A percentile compares a stretch with the other conserved stretches of the same genome.
These are phyloP conservation scores for Lethenteron reissneri DNA, from an alignment of 2,113 vertebrate genomes.

Conservation along the genomic window DNA sequence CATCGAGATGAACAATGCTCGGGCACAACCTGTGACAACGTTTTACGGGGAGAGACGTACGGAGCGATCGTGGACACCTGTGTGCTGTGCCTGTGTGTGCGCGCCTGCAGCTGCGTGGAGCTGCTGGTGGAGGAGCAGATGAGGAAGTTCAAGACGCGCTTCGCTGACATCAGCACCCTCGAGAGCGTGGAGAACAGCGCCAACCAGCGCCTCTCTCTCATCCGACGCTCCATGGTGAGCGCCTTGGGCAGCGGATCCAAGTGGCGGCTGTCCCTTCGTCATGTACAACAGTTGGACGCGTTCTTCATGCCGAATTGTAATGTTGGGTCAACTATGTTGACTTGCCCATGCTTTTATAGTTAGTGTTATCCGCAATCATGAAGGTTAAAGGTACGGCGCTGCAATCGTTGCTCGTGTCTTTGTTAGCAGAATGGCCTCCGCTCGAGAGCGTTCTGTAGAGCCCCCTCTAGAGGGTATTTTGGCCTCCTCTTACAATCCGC, in stretches of 20 bases:
- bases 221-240: conserved; percentile 84
- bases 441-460: no score
- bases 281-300: neutral
- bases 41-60: no score
- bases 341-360: neutral
- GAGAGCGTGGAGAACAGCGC: conserved; percentile 95
- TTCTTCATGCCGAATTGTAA: neutral
- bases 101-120: conserved; percentile 50
- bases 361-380: neutral
- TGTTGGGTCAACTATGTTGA: neutral
- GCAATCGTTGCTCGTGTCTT: conserved; percentile 11
- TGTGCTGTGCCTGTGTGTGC: no score
- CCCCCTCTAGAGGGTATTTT: no score
- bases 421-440: conserved; percentile 36
- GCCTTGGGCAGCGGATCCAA: neutral
- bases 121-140: conserved; percentile 82
- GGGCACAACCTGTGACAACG: no score
- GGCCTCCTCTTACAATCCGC: no score
- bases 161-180: conserved; percentile 87
- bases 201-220: conserved; percentile 65
- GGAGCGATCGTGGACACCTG: no score
- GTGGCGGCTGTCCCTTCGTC: neutral
- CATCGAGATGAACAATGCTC: no score
- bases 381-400: neutral
- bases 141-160: conserved; percentile 77